Percentiles rank a stretch among this genome's conserved stretches.
Conservation (phyloP, 2,113 vertebrate species). For the Eulemur macaco region DNA sequence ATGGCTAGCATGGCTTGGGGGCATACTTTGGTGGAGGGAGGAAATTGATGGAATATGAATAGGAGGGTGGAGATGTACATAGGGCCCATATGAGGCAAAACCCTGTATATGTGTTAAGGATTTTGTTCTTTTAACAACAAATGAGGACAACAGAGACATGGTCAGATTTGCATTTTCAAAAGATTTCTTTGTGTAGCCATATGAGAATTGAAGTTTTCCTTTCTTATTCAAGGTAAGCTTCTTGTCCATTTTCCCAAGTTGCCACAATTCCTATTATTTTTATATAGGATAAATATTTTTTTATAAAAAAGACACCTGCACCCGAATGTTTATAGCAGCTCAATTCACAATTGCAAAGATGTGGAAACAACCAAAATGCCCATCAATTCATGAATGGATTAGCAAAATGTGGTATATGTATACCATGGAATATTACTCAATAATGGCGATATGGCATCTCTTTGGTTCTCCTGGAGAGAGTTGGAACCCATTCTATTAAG, state of each 20-base stretch:
- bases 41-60: neutral
- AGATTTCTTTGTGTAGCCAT: neutral
- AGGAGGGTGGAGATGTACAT: neutral
- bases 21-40: neutral
- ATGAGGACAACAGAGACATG: neutral
- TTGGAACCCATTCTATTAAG: too few species aligned
- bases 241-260: neutral
- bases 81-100: neutral
- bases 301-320: too few species aligned
- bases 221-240: neutral
- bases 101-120: neutral
- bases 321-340: too few species aligned
- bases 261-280: neutral
- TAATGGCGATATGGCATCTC: too few species aligned
- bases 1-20: neutral
- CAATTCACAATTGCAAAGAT: too few species aligned
- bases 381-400: too few species aligned
- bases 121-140: neutral
- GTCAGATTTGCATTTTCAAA: conserved; percentile 27
- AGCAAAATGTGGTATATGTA: too few species aligned
- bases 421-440: too few species aligned
- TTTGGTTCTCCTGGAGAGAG: too few species aligned
- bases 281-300: neutral
- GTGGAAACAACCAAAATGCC: too few species aligned
- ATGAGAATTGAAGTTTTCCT: neutral